Conservation (phyloP, 2,888 invertebrate species). For the Mythimna lalbum region DNA sequence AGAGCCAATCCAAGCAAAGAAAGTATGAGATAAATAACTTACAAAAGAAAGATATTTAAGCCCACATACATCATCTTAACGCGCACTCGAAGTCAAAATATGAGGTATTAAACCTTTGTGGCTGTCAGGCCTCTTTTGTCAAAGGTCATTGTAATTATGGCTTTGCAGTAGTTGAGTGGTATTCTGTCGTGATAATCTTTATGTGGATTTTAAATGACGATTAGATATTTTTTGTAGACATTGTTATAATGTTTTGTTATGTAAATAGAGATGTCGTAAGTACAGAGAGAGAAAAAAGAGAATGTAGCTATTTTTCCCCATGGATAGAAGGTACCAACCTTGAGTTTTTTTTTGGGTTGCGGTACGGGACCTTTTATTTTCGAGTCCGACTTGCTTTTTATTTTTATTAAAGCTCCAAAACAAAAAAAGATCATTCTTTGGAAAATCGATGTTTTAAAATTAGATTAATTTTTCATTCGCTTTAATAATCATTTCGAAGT, state of each 20-base stretch:
- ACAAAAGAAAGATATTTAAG: constrained; percentile 32
- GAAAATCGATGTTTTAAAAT: no score
- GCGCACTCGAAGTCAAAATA: constrained; percentile 51
- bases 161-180: constrained; percentile 6
- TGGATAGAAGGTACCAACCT: no score
- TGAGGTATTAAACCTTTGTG: constrained; percentile 34
- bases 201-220: neutral
- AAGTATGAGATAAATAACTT: constrained; percentile 27
- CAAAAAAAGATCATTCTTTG: no score
- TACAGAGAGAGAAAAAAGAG: no score
- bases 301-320: no score
- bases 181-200: constrained; percentile 18
- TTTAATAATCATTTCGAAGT: no score
- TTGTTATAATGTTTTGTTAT: neutral
- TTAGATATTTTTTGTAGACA: neutral
- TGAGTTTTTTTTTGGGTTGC: no score
- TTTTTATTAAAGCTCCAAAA: no score
- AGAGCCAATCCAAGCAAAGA: constrained; percentile 7
- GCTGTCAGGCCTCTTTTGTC: constrained; percentile 39
- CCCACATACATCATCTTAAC: constrained; percentile 39
- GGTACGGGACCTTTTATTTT: no score
- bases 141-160: constrained; percentile 35
- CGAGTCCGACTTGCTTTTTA: no score
- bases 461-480: no score
- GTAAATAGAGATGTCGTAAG: no score